phyloP scores from a whole-genome alignment of 2,888 invertebrate genomes.

The Tetranychus piercei region DNA sequence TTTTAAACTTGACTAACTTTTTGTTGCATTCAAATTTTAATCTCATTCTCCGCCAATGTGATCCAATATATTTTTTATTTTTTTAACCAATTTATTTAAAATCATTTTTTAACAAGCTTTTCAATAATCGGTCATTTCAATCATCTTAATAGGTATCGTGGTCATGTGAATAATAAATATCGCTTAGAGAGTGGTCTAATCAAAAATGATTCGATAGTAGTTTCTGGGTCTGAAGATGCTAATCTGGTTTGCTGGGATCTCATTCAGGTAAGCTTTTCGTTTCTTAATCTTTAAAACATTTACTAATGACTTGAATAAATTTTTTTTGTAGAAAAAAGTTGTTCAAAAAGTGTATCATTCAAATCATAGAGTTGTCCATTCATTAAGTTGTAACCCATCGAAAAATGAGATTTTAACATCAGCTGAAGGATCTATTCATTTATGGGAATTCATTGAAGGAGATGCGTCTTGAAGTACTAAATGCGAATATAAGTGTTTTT shows the following conservation, averaged over 20 bases:
- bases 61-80: background rate
- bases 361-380: constrained; percentile 49
- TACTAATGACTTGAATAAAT: background rate
- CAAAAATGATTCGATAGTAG: constrained; percentile 59
- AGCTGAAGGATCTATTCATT: constrained; percentile 48
- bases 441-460: constrained; percentile 41
- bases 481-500: no score
- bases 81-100: background rate
- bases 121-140: background rate
- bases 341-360: constrained; percentile 32
- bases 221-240: constrained; percentile 78
- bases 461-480: background rate
- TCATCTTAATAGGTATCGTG: constrained; percentile 46
- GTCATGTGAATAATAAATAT: constrained; percentile 62
- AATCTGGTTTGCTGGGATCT: constrained; percentile 74
- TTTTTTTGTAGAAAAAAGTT: constrained; percentile 39
- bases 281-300: constrained; percentile 10
- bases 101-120: background rate
- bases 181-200: constrained; percentile 71
- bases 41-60: background rate
- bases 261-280: constrained; percentile 40
- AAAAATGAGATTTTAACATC: constrained; percentile 52
- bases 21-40: background rate
- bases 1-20: background rate
- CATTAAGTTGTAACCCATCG: constrained; percentile 60